Conservation (phyloP, 2,113 vertebrate genomes). For the Xerus inauris region DNA sequence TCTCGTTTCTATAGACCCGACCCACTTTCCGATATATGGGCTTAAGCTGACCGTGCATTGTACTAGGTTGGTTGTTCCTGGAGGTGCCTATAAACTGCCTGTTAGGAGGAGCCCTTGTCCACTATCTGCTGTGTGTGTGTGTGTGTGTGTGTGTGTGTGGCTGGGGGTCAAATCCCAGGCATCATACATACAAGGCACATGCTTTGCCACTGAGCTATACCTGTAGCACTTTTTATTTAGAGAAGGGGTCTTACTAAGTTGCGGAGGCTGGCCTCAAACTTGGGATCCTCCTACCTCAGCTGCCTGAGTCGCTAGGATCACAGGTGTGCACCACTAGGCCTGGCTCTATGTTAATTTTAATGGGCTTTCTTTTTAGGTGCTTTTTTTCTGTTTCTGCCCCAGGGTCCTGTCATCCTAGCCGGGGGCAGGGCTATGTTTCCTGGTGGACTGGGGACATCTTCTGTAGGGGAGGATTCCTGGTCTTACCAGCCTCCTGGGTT, state of each 20-base stretch:
- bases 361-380: not conserved
- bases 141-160: too few species aligned
- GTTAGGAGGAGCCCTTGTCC: too few species aligned
- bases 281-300: not conserved
- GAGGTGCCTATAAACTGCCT: not conserved
- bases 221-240: not conserved
- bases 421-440: not conserved
- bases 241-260: not conserved
- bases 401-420: not conserved
- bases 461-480: not conserved
- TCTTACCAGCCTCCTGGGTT: not conserved
- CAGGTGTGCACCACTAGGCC: not conserved
- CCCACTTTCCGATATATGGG: too few species aligned
- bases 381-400: not conserved
- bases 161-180: not conserved
- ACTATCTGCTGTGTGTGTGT: too few species aligned
- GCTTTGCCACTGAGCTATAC: not conserved
- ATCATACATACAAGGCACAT: too few species aligned
- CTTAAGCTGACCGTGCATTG: fast-evolving
- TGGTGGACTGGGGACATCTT: fast-evolving
- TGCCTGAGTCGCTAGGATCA: not conserved
- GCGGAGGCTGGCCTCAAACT: not conserved
- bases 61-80: fast-evolving
- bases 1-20: not conserved
- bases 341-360: not conserved